Percentiles rank a stretch among this genome's conserved stretches.
These are phyloP conservation scores for Ceyx melanurus DNA, from an alignment of 2,113 vertebrate genomes.

Conservation along the genomic window DNA sequence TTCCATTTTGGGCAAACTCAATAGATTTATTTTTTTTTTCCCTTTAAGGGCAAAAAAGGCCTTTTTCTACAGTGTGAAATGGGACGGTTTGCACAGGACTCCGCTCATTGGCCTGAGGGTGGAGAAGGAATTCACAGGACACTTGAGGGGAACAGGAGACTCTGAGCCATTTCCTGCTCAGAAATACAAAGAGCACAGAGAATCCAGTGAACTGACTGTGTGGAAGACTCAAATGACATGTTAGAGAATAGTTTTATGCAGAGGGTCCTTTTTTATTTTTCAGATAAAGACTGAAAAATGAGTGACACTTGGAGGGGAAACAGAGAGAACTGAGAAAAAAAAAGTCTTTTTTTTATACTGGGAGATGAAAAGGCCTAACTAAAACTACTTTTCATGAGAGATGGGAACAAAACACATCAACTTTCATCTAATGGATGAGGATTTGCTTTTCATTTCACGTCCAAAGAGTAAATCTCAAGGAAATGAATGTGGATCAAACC, in stretches of 20 bases:
- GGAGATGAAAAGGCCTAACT: conserved; percentile 8
- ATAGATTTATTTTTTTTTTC: neutral
- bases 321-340: conserved; percentile 9
- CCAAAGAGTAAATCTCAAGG: neutral
- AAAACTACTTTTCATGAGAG: neutral
- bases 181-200: conserved; percentile 21
- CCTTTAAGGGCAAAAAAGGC: neutral
- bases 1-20: neutral
- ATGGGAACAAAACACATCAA: neutral
- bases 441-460: neutral
- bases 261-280: neutral
- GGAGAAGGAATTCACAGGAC: neutral
- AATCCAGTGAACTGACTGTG: neutral
- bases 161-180: neutral
- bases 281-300: conserved; percentile 16
- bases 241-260: conserved; percentile 14
- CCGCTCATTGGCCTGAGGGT: neutral
- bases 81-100: neutral
- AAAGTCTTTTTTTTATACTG: neutral
- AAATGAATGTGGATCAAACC: neutral
- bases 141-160: neutral
- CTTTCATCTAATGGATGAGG: neutral
- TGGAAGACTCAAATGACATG: conserved; percentile 12
- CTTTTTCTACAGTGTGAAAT: neutral
- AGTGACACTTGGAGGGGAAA: conserved; percentile 19